Base-by-base conservation (phyloP, 2,113 vertebrate genomes). In the Alosa alosa region DNA sequence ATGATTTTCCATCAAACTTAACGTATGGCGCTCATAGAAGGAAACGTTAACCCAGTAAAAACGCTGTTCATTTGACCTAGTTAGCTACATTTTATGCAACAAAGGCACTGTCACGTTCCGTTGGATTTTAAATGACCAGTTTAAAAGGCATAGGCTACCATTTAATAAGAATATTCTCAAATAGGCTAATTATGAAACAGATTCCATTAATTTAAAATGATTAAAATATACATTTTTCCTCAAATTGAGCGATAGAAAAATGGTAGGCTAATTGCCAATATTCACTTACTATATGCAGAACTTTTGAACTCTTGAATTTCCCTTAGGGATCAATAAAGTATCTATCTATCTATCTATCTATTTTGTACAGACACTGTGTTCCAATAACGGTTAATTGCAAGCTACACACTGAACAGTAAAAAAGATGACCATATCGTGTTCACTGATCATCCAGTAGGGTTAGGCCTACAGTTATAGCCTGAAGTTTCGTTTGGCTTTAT, bases 1-100 rank as follows among this genome's bases (percentile, higher is more conserved):
- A 57, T 57, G 55, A 57, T 0, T 17, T 57, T 57, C 17, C 6
- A 52, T 57, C 55, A 57, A 36, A 75, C 9, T 75, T 15, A 11
- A 3, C 9, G 9, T 75, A 36, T 36, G 2, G 68, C 13, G 31
- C 68, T 4, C 68, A 75, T 39, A 2, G 3, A 75, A 72, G 8
- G 31, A 78, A 78, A 78, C 36, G 13, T 2, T 39, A 78, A 78
- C 68, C 36, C 7, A 10, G 72, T 31, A n/a, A 22, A 25, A 72
- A 6, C 31, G 31, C 72, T 78, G 11, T 78, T 78, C 10, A 8
- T 78, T 78, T 78, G 31, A 78, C 72, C 72, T 78, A 78, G 72
- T 78, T 78, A 78, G 72, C 39, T 78, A 78, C 31, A 78, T 78
- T 36, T 36, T 78, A 78, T 78, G 72, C 72, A 78, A 31, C 31